These are phyloP conservation scores for Enteromius radiatus DNA, from an alignment of 2,797 vertebrate species.

Conservation along the genomic window DNA sequence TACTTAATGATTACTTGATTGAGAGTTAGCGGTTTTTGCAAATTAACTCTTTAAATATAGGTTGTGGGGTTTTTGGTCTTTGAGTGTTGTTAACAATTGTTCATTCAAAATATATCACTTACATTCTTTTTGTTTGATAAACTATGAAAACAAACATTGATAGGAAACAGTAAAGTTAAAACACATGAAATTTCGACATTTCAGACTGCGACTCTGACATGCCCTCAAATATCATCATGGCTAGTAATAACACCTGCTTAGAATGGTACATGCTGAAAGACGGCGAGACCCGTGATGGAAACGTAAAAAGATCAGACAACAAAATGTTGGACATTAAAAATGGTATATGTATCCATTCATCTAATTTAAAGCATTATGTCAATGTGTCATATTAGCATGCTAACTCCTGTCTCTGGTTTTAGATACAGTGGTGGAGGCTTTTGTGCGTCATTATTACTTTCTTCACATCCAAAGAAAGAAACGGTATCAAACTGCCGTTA, in stretches of 20 bases:
- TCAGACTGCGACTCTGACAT: constrained; percentile 50
- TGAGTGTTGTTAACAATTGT: background rate
- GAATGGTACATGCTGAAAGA: constrained; percentile 59
- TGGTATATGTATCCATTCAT: constrained; percentile 7
- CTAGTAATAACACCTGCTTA: constrained; percentile 21
- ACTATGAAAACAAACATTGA: background rate
- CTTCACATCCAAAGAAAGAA: constrained; percentile 27
- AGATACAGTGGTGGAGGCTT: constrained; percentile 49
- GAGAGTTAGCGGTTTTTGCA: too few species aligned
- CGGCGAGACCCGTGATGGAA: constrained; percentile 26
- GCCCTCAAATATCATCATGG: background rate
- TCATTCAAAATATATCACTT: background rate
- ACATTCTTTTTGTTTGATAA: background rate
- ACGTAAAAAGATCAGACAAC: background rate
- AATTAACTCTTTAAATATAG: background rate
- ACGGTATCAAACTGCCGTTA: background rate
- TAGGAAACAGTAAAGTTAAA: background rate
- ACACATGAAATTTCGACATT: background rate
- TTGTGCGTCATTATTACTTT: constrained; percentile 60
- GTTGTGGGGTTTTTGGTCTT: background rate
- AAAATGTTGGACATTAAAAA: constrained; percentile 28
- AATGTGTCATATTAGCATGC: background rate
- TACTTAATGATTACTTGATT: too few species aligned
- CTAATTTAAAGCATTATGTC: background rate
- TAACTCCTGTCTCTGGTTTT: background rate